Evolutionary conservation across 2,113 vertebrate genomes (phyloP), one percentile per base, ranked within the genome.

Genomic region (Apistogramma diplotaenia): DNA sequence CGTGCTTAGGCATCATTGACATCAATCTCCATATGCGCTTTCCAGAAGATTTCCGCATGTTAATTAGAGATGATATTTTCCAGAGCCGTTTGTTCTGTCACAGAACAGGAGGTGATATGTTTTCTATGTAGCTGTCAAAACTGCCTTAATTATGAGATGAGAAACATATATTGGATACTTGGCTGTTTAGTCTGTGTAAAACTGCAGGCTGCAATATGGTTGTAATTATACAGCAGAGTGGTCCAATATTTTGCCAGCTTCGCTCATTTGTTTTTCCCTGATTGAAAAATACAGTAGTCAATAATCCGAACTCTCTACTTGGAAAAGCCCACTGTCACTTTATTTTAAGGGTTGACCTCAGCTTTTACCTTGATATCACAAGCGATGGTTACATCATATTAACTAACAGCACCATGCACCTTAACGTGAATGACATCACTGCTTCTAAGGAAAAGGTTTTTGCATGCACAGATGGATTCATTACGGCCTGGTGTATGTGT

Each of bases 391-490:
- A 35, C 62, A 83, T 90, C 56, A 85, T 51, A 78, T 67, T 89
- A 74, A 82, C 60, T 37, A 80, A 79, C 65, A 46, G 55, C 55
- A 83, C 59, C 65, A 43, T 27, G 37, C 72, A 79, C 65, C 58
- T 81, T 76, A 75, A 77, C 62, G 21, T 76, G 59, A 76, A 85
- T 84, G 87, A 87, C 83, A 85, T 87, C 83, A 89, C 54, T 67
- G 46, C 56, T 73, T 37, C n/a, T 8, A 51, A 49, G 71, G 65
- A 81, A 81, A 80, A 86, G 55, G 43, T 31, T 43, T 31, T 81
- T 11, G 74, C 83, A 18, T 87, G 61, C 81, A 86, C 88, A 89
- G 85, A 89, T 85, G 87, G 80, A 75, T 81, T 74, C 70, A 84
- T 78, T 83, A 72, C 27, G 59, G 40, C 53, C 33, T 7, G 11